Conservation (phyloP, 2,797 vertebrate species). For the Channa striata region DNA sequence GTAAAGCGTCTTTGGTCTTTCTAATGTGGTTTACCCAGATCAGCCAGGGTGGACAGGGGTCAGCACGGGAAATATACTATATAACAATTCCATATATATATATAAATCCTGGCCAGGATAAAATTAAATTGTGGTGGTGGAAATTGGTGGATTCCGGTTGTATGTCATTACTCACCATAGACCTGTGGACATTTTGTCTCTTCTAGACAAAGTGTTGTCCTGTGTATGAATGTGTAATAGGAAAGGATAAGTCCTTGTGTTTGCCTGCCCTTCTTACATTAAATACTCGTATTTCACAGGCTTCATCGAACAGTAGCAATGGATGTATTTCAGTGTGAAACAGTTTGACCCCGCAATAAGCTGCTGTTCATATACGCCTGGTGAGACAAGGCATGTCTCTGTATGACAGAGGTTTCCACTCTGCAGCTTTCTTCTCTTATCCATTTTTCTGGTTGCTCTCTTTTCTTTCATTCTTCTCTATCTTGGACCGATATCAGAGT, state of each 20-base stretch:
- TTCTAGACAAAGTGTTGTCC: no score
- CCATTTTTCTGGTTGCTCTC: slow-evolving; percentile 22
- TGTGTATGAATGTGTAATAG: not conserved
- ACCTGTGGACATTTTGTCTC: no score
- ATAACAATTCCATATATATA: no score
- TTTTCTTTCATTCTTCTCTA: slow-evolving; percentile 37
- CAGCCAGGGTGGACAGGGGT: no score
- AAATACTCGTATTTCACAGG: not conserved
- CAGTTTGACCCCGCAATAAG: slow-evolving; percentile 15
- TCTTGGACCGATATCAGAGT: slow-evolving; percentile 76
- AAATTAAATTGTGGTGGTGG: no score
- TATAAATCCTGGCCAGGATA: no score
- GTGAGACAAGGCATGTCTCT: slow-evolving; percentile 57
- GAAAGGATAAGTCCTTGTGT: not conserved
- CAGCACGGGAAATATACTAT: no score
- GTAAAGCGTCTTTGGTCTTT: no score
- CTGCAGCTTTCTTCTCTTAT: slow-evolving; percentile 45
- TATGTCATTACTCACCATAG: not conserved
- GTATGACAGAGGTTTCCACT: slow-evolving; percentile 33
- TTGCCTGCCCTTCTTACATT: not conserved
- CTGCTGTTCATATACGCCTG: slow-evolving; percentile 1
- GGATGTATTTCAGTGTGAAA: not conserved
- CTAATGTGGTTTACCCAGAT: no score
- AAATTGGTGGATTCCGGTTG: not conserved
- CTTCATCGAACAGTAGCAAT: not conserved